Base-by-base conservation (phyloP, 2,797 vertebrate genomes). In the Neostethus bicornis region DNA sequence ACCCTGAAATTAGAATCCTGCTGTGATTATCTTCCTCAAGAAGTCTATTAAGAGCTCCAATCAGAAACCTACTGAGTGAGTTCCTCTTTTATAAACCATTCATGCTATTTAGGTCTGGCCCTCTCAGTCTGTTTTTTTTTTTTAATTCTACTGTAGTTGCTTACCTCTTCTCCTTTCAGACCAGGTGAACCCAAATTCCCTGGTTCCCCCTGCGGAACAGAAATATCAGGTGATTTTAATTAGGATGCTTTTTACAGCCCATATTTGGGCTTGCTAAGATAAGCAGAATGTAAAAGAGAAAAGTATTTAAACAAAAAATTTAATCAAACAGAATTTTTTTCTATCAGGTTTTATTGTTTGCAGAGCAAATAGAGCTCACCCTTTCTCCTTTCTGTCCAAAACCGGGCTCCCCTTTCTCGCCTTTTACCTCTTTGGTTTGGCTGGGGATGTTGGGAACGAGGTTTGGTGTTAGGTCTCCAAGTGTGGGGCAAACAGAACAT, bases 151-250 rank as follows among this genome's bases (percentile, higher is more conserved):
- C n/a, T n/a, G n/a, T n/a, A n/a, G 46, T 61, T 21, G 37, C 82
- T 88, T 83, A 96, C 95, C 92, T 95, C 95, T 51, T 93, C 92
- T 69, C 96, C 96, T 86, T 89, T 90, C 44, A 75, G 45, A 0
- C 96, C 96, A 8, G 78, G 28, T 2, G 87, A 81, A 4, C 95
- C 95, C 25, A 70, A 84, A 7, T 52, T 66, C 32, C 96, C 96
- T 0, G 55, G 80, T 26, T 77, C 45, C 56, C 92, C 90, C 92
- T 93, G 78, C 5, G 48, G 4, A 49, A 29, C 12, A 66, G 49
- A 41, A 61, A 53, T 70, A 51, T 34, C 21, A n/a, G 44, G 65
- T 19, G 11, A 78, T 47, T 67, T 80, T 73, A 79, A 81, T 61
- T 45, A 77, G 46, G 56, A 24, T 46, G 42, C 66, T 83, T 64